Conservation (phyloP, 2,888 invertebrate genomes). For the Mantis religiosa region DNA sequence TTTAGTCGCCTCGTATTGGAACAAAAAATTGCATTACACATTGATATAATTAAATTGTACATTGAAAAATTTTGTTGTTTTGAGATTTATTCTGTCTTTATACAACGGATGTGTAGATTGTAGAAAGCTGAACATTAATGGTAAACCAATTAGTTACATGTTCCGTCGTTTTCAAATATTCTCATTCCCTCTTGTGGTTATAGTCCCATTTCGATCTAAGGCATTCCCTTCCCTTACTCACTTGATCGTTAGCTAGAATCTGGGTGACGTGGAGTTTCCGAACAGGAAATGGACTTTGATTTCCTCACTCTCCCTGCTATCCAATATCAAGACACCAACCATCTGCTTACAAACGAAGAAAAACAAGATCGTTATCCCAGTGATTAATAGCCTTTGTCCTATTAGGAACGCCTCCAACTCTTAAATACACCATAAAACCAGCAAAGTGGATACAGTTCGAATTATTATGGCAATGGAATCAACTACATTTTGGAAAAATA, state of each 20-base stretch:
- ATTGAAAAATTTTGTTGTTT: no score
- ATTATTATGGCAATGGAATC: not conserved
- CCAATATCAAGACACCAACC: not conserved
- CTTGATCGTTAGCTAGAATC: not conserved
- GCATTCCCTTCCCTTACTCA: not conserved
- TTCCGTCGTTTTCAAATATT: no score
- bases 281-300: not conserved
- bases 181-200: not conserved
- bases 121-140: no score
- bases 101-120: no score
- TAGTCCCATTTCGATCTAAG: not conserved
- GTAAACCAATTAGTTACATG: no score
- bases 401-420: not conserved
- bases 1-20: no score
- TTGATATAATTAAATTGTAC: no score
- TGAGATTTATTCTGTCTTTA: no score
- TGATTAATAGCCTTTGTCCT: not conserved
- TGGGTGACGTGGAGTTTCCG: not conserved
- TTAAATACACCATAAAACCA: not conserved
- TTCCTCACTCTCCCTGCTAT: not conserved
- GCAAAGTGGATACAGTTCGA: not conserved
- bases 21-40: no score
- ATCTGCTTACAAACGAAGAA: not conserved
- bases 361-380: not conserved
- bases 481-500: no score